These are phyloP conservation scores for Paedocypris micromegethes DNA, from an alignment of 2,797 vertebrate species.

Conservation along the genomic window DNA sequence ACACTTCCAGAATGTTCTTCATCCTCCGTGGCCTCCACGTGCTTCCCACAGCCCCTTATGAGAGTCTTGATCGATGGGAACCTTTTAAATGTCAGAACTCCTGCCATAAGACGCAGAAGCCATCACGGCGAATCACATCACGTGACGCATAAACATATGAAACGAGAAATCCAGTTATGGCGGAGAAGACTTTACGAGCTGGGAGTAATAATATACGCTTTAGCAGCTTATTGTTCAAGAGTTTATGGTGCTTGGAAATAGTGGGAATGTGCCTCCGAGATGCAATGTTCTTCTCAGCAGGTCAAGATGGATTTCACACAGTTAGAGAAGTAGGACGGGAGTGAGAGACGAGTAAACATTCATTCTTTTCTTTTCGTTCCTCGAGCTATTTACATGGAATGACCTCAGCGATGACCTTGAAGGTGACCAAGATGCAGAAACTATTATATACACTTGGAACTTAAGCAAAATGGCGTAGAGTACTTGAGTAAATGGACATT, in stretches of 20 bases:
- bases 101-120: conserved; percentile 1
- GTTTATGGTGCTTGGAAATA: conserved; percentile 4
- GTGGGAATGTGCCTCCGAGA: not conserved
- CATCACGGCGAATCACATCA: not conserved
- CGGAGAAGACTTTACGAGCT: not conserved
- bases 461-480: no score
- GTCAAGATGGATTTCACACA: not conserved
- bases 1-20: not conserved
- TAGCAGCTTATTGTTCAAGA: not conserved
- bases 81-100: conserved; percentile 32
- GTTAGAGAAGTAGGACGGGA: conserved; percentile 17
- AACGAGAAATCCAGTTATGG: not conserved
- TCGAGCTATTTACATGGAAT: no score
- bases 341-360: not conserved
- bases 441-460: no score
- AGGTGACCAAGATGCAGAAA: no score
- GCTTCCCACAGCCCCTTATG: conserved; percentile 2
- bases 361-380: no score
- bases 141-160: not conserved
- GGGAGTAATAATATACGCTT: not conserved
- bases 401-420: no score
- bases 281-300: conserved; percentile 8
- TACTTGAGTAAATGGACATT: no score
- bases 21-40: conserved; percentile 12
- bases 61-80: conserved; percentile 25